Base-by-base conservation (phyloP, 1,140 invertebrate species). In the Drosophila insularis region DNA sequence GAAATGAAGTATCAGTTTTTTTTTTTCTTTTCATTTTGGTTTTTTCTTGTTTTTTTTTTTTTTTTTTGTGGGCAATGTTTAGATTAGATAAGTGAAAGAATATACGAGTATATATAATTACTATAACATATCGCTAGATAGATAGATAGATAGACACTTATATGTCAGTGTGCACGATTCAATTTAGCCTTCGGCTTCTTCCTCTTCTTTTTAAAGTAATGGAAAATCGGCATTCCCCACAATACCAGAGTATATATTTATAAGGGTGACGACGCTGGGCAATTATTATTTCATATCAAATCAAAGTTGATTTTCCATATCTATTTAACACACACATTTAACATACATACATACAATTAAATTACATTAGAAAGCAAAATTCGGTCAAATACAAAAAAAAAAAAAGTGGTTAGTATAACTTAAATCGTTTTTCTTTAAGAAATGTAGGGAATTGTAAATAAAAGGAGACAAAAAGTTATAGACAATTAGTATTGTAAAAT, bases 81-180 rank as follows among this genome's bases (percentile, higher is more conserved):
- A 14, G 43, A 50, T 50, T 21, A 50, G 43, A 50, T 50, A 50
- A n/a, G 43, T 50, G 17, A 6, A 46, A 50, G 43, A 50, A 50
- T 50, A 50, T 21, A 21, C 4, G 10, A 10, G 32, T 35, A 10
- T 35, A 35, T 35, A 35, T 35, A 35, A 10, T 11, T 37, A 21
- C 27, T 50, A 50, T 50, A 50, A 50, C 19, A 11, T 50, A 50
- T 19, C 4, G 10, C 8, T 19, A 46, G 43, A 19, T 21, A 50
- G 43, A 8, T 50, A 50, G 43, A 21, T 50, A 50, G 43, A 17
- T 46, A 46, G 14, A 50, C 43, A 50, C 43, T 50, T 50, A n/a
- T 46, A 11, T 37, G 35, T 37, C 35, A 37, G 10, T 37, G 35
- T 37, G 35, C 35, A 37, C 35, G 43, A 19, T 17, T 50, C 13